These are phyloP conservation scores for Pelodytes ibericus DNA, from an alignment of 2,797 vertebrate species.

Conservation along the genomic window DNA sequence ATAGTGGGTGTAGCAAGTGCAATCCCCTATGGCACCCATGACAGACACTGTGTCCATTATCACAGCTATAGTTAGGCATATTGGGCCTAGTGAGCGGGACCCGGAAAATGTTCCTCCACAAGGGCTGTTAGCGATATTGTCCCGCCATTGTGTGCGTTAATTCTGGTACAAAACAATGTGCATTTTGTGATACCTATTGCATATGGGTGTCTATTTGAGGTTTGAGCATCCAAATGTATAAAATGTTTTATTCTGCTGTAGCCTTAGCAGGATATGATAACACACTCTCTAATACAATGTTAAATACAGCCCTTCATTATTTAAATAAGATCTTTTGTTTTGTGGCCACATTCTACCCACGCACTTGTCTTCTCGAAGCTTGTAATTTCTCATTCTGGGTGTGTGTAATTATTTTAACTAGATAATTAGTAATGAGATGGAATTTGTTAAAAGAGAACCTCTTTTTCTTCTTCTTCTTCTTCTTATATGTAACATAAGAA, in stretches of 20 bases:
- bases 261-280: not conserved
- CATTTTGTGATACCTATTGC: no score
- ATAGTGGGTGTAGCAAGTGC: no score
- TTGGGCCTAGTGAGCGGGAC: no score
- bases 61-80: no score
- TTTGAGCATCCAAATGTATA: not conserved
- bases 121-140: no score
- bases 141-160: no score
- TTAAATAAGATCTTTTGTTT: not conserved
- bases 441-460: conserved; percentile 8
- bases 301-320: not conserved
- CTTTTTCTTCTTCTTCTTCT: conserved; percentile 13
- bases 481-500: conserved; percentile 20
- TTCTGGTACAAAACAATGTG: no score
- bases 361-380: not conserved
- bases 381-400: conserved; percentile 5
- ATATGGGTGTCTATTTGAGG: no score
- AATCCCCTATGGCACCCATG: no score
- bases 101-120: no score
- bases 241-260: not conserved
- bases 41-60: no score
- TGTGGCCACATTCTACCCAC: not conserved
- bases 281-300: not conserved
- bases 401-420: conserved; percentile 34
- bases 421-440: conserved; percentile 33